Evolutionary conservation across 2,888 invertebrate species (phyloP).

Genomic region (Bruchidius siliquastri): DNA sequence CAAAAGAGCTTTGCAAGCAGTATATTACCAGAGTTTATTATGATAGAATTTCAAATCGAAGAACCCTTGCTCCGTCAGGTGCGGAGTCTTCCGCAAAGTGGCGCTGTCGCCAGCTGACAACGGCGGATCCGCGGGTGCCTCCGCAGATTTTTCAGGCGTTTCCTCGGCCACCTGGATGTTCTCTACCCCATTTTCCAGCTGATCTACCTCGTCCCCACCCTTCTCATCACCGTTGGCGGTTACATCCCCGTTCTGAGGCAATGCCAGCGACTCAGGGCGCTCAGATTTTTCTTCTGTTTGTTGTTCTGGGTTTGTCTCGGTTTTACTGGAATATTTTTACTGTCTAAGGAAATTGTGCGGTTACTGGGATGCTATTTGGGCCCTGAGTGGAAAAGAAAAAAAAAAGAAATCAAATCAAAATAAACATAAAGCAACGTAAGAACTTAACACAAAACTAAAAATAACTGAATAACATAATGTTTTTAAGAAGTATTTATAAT

Average conservation of each 20-base stretch:
- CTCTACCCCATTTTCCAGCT: conserved; percentile 12
- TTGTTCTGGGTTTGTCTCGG: background rate
- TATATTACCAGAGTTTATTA: conserved; percentile 66
- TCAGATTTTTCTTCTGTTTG: conserved; percentile 22
- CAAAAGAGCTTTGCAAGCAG: background rate
- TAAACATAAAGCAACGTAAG: conserved; percentile 12
- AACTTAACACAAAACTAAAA: conserved; percentile 1
- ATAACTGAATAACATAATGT: too few relatives aligned
- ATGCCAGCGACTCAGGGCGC: conserved; percentile 52
- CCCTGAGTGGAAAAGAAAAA: conserved; percentile 36
- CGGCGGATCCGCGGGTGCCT: conserved; percentile 2
- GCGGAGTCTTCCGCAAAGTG: conserved; percentile 41
- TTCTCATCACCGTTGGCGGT: conserved; percentile 21
- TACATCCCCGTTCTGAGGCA: conserved; percentile 48
- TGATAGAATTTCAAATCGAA: conserved; percentile 76
- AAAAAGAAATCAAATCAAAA: conserved; percentile 27
- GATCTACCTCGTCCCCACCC: conserved; percentile 23
- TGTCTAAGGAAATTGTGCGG: conserved; percentile 4
- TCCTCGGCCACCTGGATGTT: conserved; percentile 8
- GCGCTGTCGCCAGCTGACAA: conserved; percentile 8
- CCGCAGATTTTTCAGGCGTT: conserved; percentile 1
- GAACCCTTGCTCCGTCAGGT: conserved; percentile 60
- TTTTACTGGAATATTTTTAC: conserved; percentile 39
- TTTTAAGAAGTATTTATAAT: too few relatives aligned
- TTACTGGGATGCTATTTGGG: conserved; percentile 44